phyloP scores from a whole-genome alignment of 2,113 vertebrate species.

The Rhizomys pruinosus region DNA sequence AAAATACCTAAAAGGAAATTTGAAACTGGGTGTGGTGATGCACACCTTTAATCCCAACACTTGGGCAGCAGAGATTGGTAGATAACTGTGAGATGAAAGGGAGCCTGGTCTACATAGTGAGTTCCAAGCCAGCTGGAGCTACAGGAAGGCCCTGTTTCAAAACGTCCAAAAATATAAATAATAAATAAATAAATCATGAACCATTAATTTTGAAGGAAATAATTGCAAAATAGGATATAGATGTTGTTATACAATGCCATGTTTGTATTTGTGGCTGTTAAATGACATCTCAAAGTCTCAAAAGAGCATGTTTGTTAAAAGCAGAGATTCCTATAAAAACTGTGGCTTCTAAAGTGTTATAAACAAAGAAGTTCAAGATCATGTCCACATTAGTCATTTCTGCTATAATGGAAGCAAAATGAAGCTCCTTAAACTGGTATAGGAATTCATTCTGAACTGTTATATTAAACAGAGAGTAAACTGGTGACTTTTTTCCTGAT shows the following conservation, averaged over 20 bases:
- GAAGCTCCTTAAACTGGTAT: neutral
- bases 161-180: too few species aligned
- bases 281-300: neutral
- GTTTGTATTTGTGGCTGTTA: neutral
- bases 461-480: neutral
- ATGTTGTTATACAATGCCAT: neutral
- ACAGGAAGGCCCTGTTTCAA: too few species aligned
- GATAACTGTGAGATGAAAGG: too few species aligned
- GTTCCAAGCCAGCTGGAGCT: too few species aligned
- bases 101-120: too few species aligned
- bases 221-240: neutral
- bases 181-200: neutral
- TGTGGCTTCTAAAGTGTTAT: conserved; percentile 9
- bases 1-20: neutral
- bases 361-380: neutral
- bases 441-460: neutral
- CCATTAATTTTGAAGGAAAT: neutral
- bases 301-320: neutral
- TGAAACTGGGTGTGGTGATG: too few species aligned
- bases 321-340: neutral
- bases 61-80: too few species aligned
- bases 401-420: conserved; percentile 17
- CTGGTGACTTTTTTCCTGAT: neutral
- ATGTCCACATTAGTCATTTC: neutral
- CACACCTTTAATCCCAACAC: too few species aligned